Evolutionary conservation across 2,797 vertebrate species (phyloP).

Genomic region (Chaenodraco wilsoni): DNA sequence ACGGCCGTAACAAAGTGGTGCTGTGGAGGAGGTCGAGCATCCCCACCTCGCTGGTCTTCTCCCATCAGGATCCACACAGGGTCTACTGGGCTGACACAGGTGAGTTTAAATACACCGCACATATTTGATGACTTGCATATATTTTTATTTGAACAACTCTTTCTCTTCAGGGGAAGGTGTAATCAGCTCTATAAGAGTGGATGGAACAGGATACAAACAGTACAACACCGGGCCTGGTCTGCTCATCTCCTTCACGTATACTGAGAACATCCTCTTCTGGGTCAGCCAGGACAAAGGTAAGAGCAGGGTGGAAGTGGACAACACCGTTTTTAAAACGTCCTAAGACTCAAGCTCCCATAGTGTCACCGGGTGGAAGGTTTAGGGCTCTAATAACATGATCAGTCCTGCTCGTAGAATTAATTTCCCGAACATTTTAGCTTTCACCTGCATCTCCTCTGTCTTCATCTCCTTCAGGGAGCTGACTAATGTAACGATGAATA

Average conservation of each 20-base stretch:
- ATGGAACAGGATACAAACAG: conserved; percentile 84
- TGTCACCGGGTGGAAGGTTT: not conserved
- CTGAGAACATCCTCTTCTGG: conserved; percentile 88
- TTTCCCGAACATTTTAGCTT: not conserved
- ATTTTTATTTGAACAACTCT: no score
- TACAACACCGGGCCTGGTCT: conserved; percentile 79
- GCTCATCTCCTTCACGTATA: conserved; percentile 80
- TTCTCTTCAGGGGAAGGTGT: conserved; percentile 67
- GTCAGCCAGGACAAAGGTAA: conserved; percentile 81
- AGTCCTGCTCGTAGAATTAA: not conserved
- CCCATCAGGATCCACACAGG: conserved; percentile 69
- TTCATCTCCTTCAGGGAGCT: conserved; percentile 34
- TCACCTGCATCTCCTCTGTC: conserved; percentile 3
- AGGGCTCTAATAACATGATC: not conserved
- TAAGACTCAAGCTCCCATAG: not conserved
- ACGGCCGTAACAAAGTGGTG: conserved; percentile 79
- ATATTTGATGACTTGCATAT: no score
- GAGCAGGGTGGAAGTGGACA: not conserved
- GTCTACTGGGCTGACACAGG: conserved; percentile 92
- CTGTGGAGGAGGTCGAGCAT: conserved; percentile 84
- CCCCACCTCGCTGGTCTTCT: conserved; percentile 86
- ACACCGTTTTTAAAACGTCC: not conserved
- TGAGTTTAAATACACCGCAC: conserved; percentile 57
- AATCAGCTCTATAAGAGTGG: conserved; percentile 76
- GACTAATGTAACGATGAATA: conserved; percentile 32